Evolutionary conservation across 2,888 invertebrate genomes (phyloP), one percentile per base, ranked within the genome.

Genomic region (Anodontia alba): DNA sequence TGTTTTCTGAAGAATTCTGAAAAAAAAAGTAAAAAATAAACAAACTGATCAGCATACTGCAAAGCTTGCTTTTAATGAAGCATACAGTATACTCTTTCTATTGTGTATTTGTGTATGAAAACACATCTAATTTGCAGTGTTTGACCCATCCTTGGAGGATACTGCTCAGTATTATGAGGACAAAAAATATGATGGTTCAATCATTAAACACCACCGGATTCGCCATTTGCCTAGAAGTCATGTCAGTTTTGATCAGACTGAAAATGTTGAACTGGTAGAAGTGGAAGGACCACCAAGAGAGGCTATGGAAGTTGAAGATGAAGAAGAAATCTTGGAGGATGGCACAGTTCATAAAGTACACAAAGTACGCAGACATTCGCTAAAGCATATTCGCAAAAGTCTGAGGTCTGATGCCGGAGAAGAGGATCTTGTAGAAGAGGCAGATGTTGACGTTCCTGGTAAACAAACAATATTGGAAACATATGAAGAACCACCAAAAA

Each of bases 341-440:
- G 93, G 93, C 3, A 93, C 93, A 3, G 81, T 92, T 10, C 91
- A 92, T 78, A 87, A 83, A 54, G 83, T 73, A 12, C 90, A 90
- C 38, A 81, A 68, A 67, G 88, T 90, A 8, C 77, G 86, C 17
- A 82, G 84, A 29, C 91, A 92, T 68, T 89, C 90, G 12, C 42
- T 91, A 1, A 88, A 88, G 72, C 90, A 91, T 76, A 54, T 91
- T 12, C 79, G 81, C 12, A 89, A 85, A 70, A 83, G 85, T 68
- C 62, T 90, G 8, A 83, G 80, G 43, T 89, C 90, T 8, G 87
- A 88, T 70, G 75, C 81, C 1, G 91, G 90, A 2, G 89, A 90
- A n/a, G 89, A 90, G 67, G 88, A 90, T 71, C 75, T 86, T 43
- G 73, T 89, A 15, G 83, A 87, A 51, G 91, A 91, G 38, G 86